Base-by-base conservation (phyloP, 2,888 invertebrate species). In the Cremastinae sp. region DNA sequence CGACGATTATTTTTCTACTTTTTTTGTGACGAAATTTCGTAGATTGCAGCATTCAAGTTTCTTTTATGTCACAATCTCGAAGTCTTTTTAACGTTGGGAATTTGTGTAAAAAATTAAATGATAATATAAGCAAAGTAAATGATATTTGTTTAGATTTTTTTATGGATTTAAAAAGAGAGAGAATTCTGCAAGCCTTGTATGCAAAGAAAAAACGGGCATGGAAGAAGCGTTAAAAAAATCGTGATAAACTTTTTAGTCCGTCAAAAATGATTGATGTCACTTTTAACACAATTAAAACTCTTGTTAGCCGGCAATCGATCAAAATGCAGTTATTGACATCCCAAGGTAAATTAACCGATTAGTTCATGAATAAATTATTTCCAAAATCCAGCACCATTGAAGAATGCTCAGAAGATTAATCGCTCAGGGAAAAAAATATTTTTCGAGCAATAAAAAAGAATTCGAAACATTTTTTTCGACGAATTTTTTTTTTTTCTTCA, bases 101-200 rank as follows among this genome's bases (percentile, higher is more conserved):
- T 61, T 61, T 66, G 14, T 53, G 35, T 53, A 69, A 53, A 73
- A 73, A 28, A 28, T 65, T 56, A 28, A 64, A 72, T 47, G 18
- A 41, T 5, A 10, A 20, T 18, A 39, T 35, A 41, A 18, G 58
- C 18, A 37, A 41, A 28, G 28, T 28, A 28, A 2, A 3, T 28
- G 2, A 5, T 3, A 2, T 28, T 28, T 28, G 28, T 3, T 5
- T 28, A 2, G 28, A 28, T 28, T 5, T 28, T 28, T 28, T 28
- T 28, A 5, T 28, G 39, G 39, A 39, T n/a, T n/a, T n/a, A 39
- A 39, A 1, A 43, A 43, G 22, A 43, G 58, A 59, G 69, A 71
- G 71, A 65, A 64, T 73, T 64, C 73, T 64, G 64, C 76, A 73
- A n/a, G 69, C 65, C 69, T 73, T 76, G 73, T 69, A 73, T 73